Evolutionary conservation across 2,888 invertebrate species (phyloP), one percentile per base, ranked within the genome.

Genomic region (Macrosiphum euphorbiae): DNA sequence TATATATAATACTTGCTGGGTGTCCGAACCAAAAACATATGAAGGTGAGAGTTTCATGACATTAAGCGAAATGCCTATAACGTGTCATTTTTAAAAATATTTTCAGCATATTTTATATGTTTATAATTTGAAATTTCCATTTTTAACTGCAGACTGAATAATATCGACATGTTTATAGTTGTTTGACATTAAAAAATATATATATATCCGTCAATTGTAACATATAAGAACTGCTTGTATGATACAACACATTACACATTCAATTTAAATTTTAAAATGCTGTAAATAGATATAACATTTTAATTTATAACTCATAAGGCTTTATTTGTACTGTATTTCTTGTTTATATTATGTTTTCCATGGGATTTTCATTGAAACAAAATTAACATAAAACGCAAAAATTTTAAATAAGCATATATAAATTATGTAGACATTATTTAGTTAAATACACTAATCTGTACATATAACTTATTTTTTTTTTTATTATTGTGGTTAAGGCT

Each of bases 1-100:
- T 61, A 67, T 28, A 92, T 87, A 41, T 87, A 26, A n/a, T 84
- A 91, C n/a, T 13, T 91, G 61, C 52, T 87, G 7, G 20, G 44
- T 58, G 86, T 61, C 26, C 13, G 1, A 13, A 91, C 24, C 28
- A 28, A 44, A 47, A 41, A 47, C 47, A 50, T 35, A 47, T 16
- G 16, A 35, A 35, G 35, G n/a, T 7, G 44, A 58, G 47, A 91
- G 26, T 87, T 87, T 86, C 61, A 47, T 35, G 26, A 35, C 13
- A 86, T 24, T 44, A n/a, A 91, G 11, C 55, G n/a, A 91, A 91
- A 91, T 78, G 7, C 20, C 7, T 78, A 78, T 20, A 35, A 78
- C 78, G 20, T 78, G 20, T 35, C 78, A 78, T 78, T 78, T 35
- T 8, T 20, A 35, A 35, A 35, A 78, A 78, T 35, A 35, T 78